Conservation (phyloP, 2,888 invertebrate genomes). For the Mythimna vitellina region DNA sequence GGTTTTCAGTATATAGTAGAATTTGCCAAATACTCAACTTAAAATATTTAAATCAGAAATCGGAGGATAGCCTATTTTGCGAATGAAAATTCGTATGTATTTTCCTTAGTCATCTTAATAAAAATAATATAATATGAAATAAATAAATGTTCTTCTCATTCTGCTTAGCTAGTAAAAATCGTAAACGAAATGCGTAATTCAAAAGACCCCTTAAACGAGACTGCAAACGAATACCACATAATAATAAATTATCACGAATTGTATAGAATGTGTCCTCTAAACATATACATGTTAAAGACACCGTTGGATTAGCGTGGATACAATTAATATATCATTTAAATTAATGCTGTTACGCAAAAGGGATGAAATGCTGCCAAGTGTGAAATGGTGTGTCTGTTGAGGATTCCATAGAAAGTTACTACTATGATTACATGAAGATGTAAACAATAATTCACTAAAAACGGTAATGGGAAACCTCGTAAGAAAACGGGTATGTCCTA, state of each 20-base stretch:
- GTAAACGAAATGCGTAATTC: constrained; percentile 19
- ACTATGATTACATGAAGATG: not conserved
- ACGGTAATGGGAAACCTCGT: too few species aligned
- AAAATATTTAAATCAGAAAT: too few species aligned
- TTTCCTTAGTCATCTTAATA: not conserved
- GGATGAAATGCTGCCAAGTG: constrained; percentile 34
- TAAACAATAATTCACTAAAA: not conserved
- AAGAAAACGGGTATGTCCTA: too few species aligned
- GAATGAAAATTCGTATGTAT: not conserved
- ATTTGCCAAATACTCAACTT: too few species aligned
- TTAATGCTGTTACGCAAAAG: constrained; percentile 32
- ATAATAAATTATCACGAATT: constrained; percentile 51
- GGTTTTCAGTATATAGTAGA: too few species aligned
- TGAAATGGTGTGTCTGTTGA: not conserved
- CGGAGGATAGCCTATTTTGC: too few species aligned
- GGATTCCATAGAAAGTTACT: constrained; percentile 13
- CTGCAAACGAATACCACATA: constrained; percentile 32
- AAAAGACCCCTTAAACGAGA: constrained; percentile 22
- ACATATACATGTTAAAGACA: constrained; percentile 19
- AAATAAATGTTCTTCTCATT: too few species aligned
- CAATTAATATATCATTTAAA: constrained; percentile 53
- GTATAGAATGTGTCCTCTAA: constrained; percentile 33
- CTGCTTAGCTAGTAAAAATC: constrained; percentile 5
- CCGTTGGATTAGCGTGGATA: constrained; percentile 51
- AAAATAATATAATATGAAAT: too few species aligned